A percentile compares a stretch with the other conserved stretches of the same genome.
These are phyloP conservation scores for Tinamus major DNA, from an alignment of 2,797 vertebrate genomes.

Conservation along the genomic window DNA sequence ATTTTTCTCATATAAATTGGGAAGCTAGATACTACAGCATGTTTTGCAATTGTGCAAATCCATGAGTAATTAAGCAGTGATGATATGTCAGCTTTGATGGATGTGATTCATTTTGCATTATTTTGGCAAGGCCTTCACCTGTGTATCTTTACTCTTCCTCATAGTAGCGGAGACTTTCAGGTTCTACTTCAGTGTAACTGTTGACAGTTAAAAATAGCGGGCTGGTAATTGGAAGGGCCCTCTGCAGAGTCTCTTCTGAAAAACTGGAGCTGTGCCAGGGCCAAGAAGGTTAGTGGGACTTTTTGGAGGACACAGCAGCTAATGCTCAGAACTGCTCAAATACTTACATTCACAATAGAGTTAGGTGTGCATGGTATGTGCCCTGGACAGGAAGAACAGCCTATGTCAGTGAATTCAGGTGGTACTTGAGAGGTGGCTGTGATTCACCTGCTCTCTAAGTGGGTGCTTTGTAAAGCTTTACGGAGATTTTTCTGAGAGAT, in stretches of 20 bases:
- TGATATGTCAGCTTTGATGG: neutral
- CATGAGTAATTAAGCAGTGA: neutral
- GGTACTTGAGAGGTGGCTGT: neutral
- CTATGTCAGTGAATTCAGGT: too few relatives aligned
- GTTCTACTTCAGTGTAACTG: neutral
- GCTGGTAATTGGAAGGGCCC: neutral
- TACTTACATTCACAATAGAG: neutral
- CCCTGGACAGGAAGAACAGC: neutral
- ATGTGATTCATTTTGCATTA: neutral
- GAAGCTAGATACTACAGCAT: neutral
- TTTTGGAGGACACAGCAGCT: rapidly evolving
- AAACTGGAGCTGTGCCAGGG: neutral
- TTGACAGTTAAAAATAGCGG: neutral
- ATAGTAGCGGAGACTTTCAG: neutral
- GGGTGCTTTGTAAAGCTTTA: neutral
- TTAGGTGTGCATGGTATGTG: neutral
- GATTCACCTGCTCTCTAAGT: neutral
- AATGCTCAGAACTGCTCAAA: neutral
- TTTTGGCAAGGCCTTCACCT: neutral
- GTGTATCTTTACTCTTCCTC: neutral
- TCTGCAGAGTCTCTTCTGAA: neutral
- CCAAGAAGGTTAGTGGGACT: neutral
- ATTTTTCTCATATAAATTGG: neutral
- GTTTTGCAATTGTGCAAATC: neutral
- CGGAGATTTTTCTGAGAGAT: neutral